A percentile compares a stretch with the other conserved stretches of the same genome.
Evolutionary conservation across 2,113 vertebrate genomes (phyloP).

Genomic region (Pithys albifrons): DNA sequence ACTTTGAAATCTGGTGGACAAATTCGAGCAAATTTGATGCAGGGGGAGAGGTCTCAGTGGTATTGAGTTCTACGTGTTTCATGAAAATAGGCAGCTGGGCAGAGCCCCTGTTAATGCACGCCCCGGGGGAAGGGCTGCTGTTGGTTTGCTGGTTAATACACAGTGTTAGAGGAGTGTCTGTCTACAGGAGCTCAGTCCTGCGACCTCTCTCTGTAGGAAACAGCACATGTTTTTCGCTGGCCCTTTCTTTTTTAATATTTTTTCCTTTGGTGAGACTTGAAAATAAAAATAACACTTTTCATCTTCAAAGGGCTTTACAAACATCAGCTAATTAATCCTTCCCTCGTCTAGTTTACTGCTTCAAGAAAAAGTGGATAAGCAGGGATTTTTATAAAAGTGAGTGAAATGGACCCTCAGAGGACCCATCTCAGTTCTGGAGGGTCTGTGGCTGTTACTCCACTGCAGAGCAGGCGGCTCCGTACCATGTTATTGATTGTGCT

Average conservation of each 20-base stretch:
- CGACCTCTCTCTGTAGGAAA: neutral
- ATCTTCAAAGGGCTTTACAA: constrained; percentile 59
- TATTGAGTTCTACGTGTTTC: neutral
- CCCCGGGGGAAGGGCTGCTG: neutral
- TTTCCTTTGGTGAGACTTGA: neutral
- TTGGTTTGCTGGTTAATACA: neutral
- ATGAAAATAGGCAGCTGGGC: constrained; percentile 35
- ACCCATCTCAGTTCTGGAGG: neutral
- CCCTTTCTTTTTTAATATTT: neutral
- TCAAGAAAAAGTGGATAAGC: constrained; percentile 29
- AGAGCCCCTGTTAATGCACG: constrained; percentile 11
- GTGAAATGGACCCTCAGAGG: constrained; percentile 7
- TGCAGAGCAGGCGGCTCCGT: neutral
- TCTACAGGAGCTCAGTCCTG: neutral
- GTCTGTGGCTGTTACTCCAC: neutral
- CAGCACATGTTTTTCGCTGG: neutral
- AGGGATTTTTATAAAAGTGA: constrained; percentile 13
- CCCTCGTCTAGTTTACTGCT: neutral
- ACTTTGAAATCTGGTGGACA: neutral
- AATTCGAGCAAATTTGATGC: constrained; percentile 4
- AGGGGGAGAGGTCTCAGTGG: neutral
- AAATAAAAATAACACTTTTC: constrained; percentile 57
- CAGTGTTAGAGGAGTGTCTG: neutral
- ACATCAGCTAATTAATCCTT: constrained; percentile 54
- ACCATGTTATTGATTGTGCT: neutral